A percentile compares a stretch with the other conserved stretches of the same genome.
phyloP scores from a whole-genome alignment of 2,113 vertebrate species.

The Rhinogobius similis region DNA sequence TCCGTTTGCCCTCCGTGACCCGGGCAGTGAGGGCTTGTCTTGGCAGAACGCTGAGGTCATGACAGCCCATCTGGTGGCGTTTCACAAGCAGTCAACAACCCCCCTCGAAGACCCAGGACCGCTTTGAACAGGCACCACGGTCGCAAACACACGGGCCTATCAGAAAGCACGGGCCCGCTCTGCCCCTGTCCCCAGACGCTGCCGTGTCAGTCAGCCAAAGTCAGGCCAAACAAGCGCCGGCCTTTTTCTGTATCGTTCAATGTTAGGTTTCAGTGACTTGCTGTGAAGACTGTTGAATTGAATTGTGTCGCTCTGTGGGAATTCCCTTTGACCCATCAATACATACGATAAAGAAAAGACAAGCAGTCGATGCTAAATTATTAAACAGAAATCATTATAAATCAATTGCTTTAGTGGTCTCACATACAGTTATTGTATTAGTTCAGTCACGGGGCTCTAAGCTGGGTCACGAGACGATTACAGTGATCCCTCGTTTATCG shows the following conservation, averaged over 20 bases:
- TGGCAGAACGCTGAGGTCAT: conserved; percentile 57
- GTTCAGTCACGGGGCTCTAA: too few relatives aligned
- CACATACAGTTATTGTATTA: too few relatives aligned
- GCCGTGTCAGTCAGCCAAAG: conserved; percentile 5
- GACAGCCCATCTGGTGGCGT: conserved; percentile 62
- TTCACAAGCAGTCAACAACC: conserved; percentile 55
- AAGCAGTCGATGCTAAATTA: too few relatives aligned
- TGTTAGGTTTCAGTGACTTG: conserved; percentile 13
- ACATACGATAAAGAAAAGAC: too few relatives aligned
- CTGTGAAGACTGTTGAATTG: not conserved
- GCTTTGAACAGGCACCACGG: conserved; percentile 30
- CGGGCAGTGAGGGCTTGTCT: conserved; percentile 49
- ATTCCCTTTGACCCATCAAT: too few relatives aligned
- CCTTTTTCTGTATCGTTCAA: conserved; percentile 37
- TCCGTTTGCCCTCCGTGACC: conserved; percentile 48
- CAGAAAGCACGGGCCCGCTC: conserved; percentile 46
- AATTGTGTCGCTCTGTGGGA: too few relatives aligned
- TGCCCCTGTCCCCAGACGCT: conserved; percentile 15
- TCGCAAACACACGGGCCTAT: conserved; percentile 31
- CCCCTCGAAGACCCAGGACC: conserved; percentile 30
- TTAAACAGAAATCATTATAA: too few relatives aligned
- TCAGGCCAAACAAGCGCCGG: not conserved
- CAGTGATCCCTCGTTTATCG: too few relatives aligned
- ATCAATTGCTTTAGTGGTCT: too few relatives aligned
- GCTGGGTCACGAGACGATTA: too few relatives aligned